Percentiles rank a stretch among this genome's conserved stretches.
These are phyloP conservation scores for Chrysemys picta DNA, from an alignment of 2,113 vertebrate genomes.

Conservation along the genomic window DNA sequence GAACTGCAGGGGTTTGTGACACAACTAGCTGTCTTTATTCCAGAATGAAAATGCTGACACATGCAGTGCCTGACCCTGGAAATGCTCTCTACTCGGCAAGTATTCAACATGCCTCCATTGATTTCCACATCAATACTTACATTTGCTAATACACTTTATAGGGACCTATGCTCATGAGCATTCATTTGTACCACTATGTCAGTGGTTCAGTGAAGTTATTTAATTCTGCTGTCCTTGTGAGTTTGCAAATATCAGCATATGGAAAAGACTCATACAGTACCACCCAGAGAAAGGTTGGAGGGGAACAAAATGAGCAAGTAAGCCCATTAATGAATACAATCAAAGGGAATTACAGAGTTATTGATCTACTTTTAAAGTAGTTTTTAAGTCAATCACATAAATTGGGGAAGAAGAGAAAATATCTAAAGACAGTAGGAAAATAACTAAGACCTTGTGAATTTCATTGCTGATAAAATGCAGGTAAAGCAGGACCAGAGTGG, in stretches of 20 bases:
- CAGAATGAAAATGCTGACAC: not conserved
- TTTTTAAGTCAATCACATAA: not conserved
- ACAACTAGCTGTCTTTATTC: not conserved
- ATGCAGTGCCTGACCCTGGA: not conserved
- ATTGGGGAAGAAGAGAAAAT: not conserved
- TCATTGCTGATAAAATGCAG: not conserved
- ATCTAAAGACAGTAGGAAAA: not conserved
- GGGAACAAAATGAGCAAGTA: not conserved
- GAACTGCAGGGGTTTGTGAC: not conserved
- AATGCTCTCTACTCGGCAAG: not conserved
- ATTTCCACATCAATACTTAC: not conserved
- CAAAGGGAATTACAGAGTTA: not conserved
- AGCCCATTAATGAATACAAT: not conserved
- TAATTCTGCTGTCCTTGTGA: not conserved
- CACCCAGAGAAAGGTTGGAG: fast-evolving
- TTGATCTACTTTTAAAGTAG: not conserved
- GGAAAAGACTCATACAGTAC: not conserved
- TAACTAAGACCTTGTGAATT: not conserved
- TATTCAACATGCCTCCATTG: not conserved
- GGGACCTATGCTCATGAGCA: not conserved
- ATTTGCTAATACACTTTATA: not conserved
- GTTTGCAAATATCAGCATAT: not conserved
- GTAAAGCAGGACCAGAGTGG: not conserved
- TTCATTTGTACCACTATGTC: not conserved
- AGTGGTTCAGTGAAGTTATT: not conserved